Percentiles rank a stretch among this genome's conserved stretches.
These are phyloP conservation scores for Gobius niger DNA, from an alignment of 2,113 vertebrate genomes.

Conservation along the genomic window DNA sequence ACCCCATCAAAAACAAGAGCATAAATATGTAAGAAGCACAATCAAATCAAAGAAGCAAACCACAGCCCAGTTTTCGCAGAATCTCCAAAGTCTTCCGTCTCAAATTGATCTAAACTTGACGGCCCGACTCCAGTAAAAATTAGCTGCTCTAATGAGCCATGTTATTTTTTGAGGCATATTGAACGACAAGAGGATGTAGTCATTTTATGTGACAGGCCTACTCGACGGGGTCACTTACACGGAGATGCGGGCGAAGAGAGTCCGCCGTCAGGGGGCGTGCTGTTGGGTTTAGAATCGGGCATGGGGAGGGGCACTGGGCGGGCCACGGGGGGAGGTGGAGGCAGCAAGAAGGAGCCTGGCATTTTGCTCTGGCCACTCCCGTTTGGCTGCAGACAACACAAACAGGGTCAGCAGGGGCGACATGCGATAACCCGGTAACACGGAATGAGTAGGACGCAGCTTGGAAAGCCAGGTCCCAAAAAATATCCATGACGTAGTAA, in stretches of 20 bases:
- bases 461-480: slow-evolving; percentile 61
- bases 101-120: background rate
- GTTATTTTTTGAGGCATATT: background rate
- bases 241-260: slow-evolving; percentile 91
- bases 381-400: slow-evolving; percentile 97
- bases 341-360: slow-evolving; percentile 95
- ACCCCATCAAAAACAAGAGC: background rate
- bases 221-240: slow-evolving; percentile 88
- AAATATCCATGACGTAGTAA: slow-evolving; percentile 67
- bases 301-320: slow-evolving; percentile 97
- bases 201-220: slow-evolving; percentile 3
- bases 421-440: slow-evolving; percentile 77
- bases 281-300: slow-evolving; percentile 97
- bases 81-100: background rate
- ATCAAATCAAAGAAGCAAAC: background rate
- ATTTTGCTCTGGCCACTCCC: slow-evolving; percentile 97
- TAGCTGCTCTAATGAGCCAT: background rate
- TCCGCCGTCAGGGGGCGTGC: slow-evolving; percentile 93
- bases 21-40: background rate
- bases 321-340: slow-evolving; percentile 95
- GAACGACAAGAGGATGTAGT: background rate
- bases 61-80: background rate
- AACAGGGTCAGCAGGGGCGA: slow-evolving; percentile 90
- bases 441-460: slow-evolving; percentile 66
- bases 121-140: background rate